Percentiles rank a stretch among this genome's conserved stretches.
phyloP scores from a whole-genome alignment of 2,797 vertebrate species.

The Aselliscus stoliczkanus region DNA sequence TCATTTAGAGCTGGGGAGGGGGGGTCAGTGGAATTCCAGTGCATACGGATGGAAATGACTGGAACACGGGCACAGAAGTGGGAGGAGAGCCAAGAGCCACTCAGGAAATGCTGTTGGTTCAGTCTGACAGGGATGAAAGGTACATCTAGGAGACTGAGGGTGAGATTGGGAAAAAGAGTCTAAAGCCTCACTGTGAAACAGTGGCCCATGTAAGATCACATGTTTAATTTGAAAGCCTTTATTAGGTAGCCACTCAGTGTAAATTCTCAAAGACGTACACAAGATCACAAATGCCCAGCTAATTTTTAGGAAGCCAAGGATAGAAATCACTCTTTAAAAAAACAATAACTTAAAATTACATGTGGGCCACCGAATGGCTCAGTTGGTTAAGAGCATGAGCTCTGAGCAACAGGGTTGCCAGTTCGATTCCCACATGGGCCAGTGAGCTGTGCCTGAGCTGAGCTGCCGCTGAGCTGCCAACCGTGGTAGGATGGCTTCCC shows the following conservation, averaged over 20 bases:
- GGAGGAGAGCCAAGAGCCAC: background rate
- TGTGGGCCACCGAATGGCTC: no score
- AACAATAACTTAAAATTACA: background rate
- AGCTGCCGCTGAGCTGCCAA: no score
- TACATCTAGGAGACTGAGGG: background rate
- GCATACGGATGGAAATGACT: background rate
- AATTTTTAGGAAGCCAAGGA: background rate
- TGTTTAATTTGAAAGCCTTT: background rate
- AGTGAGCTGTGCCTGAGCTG: no score
- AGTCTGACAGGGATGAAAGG: background rate
- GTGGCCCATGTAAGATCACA: background rate
- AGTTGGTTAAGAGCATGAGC: no score
- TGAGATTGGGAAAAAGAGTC: background rate
- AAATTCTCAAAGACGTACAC: background rate
- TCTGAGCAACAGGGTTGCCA: no score
- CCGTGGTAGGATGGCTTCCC: no score
- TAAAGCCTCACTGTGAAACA: background rate
- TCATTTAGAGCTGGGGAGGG: background rate
- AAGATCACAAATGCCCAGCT: background rate
- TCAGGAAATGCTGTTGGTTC: background rate
- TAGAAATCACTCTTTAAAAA: background rate
- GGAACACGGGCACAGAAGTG: background rate
- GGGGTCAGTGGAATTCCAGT: background rate
- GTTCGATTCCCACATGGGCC: no score
- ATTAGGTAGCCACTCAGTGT: background rate